Evolutionary conservation across 2,888 invertebrate species (phyloP), one percentile per base, ranked within the genome.

Genomic region (Argyra leucocephala): DNA sequence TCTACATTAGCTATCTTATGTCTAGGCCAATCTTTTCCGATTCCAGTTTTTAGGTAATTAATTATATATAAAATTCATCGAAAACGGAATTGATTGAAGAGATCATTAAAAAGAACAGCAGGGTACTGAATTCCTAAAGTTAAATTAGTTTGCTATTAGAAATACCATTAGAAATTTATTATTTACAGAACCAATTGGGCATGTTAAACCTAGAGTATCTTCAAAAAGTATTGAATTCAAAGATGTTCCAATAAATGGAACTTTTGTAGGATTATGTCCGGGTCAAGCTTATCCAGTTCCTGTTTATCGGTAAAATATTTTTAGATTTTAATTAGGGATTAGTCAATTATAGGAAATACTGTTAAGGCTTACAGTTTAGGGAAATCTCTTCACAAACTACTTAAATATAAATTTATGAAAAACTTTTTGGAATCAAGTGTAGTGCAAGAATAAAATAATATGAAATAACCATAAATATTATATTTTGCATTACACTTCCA

Each of bases 241-340:
- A 68, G 76, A 78, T 62, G 69, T 77, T 2, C 70, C 72, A 4
- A 15, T 68, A 22, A 66, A 66, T 58, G 71, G 69, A 37, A 69
- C 69, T 31, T 71, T 71, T 67, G 71, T 71, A 24, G 70, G 69
- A 61, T 73, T 82, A 57, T 83, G 83, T 73, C 81, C 82, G 69
- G 81, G 81, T 61, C 83, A 84, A 74, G 80, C 81, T 22, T 82
- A 80, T 73, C 83, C 83, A 22, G 74, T 86, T 72, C 88, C 88
- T 69, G 75, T 80, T 67, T 86, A 86, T 83, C 88, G 88, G 88
- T 88, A 48, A 48, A 15, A 6, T 18, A 48, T 12, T 26, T 37
- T 59, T 84, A 81, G 63, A 65, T 57, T 63, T 37, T 31, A 15
- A 37, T 36, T n/a, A n/a, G n/a, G n/a, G n/a, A n/a, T 22, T 15